These are phyloP conservation scores for Manis javanica DNA, from an alignment of 2,797 vertebrate species.

Conservation along the genomic window DNA sequence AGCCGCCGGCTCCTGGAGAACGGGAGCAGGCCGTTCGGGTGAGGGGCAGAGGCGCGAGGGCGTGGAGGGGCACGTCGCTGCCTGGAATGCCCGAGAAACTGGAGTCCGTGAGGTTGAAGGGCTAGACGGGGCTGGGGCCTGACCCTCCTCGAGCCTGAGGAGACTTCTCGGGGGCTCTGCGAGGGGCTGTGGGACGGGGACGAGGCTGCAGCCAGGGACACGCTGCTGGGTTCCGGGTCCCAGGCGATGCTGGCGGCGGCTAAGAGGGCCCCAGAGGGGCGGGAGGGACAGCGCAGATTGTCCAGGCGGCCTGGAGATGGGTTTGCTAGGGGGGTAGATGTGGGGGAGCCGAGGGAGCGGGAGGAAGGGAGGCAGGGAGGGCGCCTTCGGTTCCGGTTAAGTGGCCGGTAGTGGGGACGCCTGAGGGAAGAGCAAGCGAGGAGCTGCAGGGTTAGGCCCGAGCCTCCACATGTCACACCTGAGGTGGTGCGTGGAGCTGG, in stretches of 20 bases:
- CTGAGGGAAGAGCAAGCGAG: background rate
- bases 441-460: background rate
- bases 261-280: background rate
- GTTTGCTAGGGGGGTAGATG: background rate
- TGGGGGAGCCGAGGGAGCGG: background rate
- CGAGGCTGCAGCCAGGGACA: background rate
- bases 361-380: background rate
- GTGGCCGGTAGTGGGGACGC: background rate
- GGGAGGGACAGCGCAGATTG: background rate
- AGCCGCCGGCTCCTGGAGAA: background rate
- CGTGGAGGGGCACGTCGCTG: too few relatives aligned
- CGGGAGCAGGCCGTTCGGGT: background rate
- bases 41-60: background rate
- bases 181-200: background rate
- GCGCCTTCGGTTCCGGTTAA: background rate
- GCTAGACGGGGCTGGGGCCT: background rate
- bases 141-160: background rate
- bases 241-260: background rate
- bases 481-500: background rate
- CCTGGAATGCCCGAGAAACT: background rate
- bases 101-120: background rate
- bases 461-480: fast-evolving
- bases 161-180: background rate
- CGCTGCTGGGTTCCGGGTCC: background rate
- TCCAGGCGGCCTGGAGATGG: background rate